Percentiles rank a stretch among this genome's conserved stretches.
These are phyloP conservation scores for Nephotettix cincticeps DNA, from an alignment of 1,140 invertebrate genomes.

Conservation along the genomic window DNA sequence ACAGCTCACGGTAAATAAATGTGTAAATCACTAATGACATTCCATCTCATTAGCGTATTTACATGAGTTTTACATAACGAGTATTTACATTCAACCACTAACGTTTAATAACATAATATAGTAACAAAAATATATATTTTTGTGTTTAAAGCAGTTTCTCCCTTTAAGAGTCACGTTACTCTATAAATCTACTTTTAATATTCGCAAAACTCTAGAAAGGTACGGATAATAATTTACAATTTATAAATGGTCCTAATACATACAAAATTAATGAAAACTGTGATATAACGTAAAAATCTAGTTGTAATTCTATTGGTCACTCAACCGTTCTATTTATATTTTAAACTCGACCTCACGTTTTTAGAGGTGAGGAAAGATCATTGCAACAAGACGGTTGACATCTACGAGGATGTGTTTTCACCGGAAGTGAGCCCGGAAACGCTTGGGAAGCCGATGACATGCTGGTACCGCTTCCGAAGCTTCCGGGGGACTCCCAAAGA, in stretches of 20 bases:
- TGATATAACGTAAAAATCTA: background rate
- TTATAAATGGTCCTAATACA: background rate
- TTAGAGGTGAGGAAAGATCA: constrained; percentile 68
- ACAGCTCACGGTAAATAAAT: no score
- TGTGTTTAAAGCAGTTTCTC: no score
- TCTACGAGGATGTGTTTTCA: constrained; percentile 85
- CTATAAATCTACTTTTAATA: no score
- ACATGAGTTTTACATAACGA: no score
- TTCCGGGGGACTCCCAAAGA: constrained; percentile 79
- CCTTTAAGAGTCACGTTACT: no score
- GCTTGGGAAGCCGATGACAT: constrained; percentile 78
- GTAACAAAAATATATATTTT: no score
- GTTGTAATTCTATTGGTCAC: background rate
- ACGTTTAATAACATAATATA: no score
- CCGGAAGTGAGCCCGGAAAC: constrained; percentile 80
- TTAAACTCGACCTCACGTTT: background rate
- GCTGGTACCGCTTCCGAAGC: constrained; percentile 84
- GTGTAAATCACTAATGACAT: no score
- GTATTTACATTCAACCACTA: no score
- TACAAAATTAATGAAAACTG: background rate
- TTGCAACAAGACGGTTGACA: constrained; percentile 90
- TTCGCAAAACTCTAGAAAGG: background rate
- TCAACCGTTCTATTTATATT: background rate
- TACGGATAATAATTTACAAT: background rate
- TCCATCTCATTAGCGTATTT: no score